Evolutionary conservation across 2,888 invertebrate species (phyloP), one percentile per base, ranked within the genome.

Genomic region (Caenorhabditis afra): DNA sequence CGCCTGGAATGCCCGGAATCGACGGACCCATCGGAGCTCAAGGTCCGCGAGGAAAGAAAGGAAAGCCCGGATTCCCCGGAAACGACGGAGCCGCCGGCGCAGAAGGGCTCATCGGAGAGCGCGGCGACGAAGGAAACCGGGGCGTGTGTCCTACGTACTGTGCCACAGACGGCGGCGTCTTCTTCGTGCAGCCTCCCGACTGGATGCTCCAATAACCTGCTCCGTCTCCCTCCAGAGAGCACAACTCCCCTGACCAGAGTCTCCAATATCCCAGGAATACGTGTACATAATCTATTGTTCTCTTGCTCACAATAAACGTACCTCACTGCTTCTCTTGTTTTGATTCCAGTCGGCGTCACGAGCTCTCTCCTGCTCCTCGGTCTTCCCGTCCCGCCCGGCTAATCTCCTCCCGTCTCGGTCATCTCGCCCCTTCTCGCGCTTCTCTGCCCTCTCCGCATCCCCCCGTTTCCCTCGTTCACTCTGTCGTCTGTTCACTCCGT

Each of bases 121-220:
- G 57, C 3, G 87, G 87, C 50, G 81, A 83, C 10, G 84, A 84
- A 53, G 88, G 88, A 29, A 81, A 80, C 23, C 75, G 84, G 61
- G 88, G 88, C 50, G 86, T 86, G 3, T 89, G 89, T 50, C 89
- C 89, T 8, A 90, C 89, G 0, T 89, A 89, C 61, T 89, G 89
- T 39, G 89, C 89, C 18, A 87, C 84, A 11, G 89, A 89, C 57
- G 89, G 89, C 3, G 89, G 89, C 7, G 89, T 89, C 1, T 89
- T 89, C 84, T 89, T 89, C 62, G 88, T 89, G 4, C 88, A 89
- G 66, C 87, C 87, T 44, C 88, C 88, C 18, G 89, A 88, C 18
- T 88, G 87, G 87, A 85, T 88, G 78, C 83, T 88, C 29, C 68
- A 73, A 23, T 79, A 65, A 53, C 39, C 20, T 18, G 45, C 11